Percentiles rank a stretch among this genome's conserved stretches.
Evolutionary conservation across 2,113 vertebrate genomes (phyloP).

Genomic region (Tachuris rubrigastra): DNA sequence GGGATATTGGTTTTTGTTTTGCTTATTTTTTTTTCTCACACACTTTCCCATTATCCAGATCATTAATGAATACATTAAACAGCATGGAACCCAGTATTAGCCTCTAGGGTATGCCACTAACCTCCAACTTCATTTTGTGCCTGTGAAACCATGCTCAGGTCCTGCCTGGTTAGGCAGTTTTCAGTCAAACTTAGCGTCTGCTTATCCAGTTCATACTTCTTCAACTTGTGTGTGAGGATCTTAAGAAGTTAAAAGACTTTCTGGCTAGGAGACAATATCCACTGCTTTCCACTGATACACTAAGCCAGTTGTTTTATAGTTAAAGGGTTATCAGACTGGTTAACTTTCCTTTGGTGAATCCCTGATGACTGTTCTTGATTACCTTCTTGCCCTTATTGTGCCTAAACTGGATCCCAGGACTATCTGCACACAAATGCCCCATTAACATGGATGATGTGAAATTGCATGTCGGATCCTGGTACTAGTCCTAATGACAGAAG

Average conservation of each 20-base stretch:
- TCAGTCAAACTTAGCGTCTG: background rate
- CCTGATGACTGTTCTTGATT: background rate
- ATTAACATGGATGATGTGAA: background rate
- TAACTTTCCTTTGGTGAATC: background rate
- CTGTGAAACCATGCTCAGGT: background rate
- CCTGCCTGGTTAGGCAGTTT: background rate
- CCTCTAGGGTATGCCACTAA: background rate
- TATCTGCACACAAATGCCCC: background rate
- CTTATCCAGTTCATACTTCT: background rate
- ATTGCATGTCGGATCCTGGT: background rate
- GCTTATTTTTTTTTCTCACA: background rate
- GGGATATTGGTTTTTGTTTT: background rate
- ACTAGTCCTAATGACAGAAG: background rate
- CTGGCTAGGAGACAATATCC: background rate
- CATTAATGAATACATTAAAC: background rate
- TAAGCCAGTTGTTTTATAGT: background rate
- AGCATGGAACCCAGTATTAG: background rate
- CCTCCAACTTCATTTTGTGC: background rate
- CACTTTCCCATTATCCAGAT: background rate
- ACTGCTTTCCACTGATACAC: background rate
- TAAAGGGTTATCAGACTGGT: background rate
- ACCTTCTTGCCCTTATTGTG: background rate
- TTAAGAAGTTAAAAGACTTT: background rate
- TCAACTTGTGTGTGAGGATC: background rate
- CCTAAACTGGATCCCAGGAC: background rate